Conservation (phyloP, 2,888 invertebrate genomes). For the Strigamia crassipes region DNA sequence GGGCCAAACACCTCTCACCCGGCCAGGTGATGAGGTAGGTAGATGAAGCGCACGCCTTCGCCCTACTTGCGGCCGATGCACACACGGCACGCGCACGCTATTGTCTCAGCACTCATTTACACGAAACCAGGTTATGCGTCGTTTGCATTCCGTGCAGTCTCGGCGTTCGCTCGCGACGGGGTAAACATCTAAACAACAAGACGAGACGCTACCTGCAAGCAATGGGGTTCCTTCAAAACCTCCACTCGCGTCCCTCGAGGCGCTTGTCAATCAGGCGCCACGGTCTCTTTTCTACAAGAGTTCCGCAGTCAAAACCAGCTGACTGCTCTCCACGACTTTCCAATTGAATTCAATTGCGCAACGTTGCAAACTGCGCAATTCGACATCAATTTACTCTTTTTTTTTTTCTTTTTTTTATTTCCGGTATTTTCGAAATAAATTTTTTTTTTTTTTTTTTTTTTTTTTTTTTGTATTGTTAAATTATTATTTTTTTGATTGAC, state of each 20-base stretch:
- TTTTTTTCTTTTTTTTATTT: too few species aligned
- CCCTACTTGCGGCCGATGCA: slow-evolving; percentile 30
- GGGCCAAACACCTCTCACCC: slow-evolving; percentile 40
- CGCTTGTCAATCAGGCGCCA: slow-evolving; percentile 3
- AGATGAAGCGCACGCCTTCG: slow-evolving; percentile 18
- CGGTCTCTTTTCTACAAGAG: neutral
- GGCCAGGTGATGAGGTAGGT: slow-evolving; percentile 34
- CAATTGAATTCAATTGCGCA: neutral
- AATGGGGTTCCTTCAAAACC: neutral
- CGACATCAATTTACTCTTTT: too few species aligned
- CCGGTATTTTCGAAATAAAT: too few species aligned
- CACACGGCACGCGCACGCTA: slow-evolving; percentile 25
- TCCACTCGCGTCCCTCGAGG: slow-evolving; percentile 1
- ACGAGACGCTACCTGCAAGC: slow-evolving; percentile 13
- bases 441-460: too few species aligned
- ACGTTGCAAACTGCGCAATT: too few species aligned
- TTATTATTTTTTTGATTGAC: neutral
- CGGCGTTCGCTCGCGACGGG: neutral
- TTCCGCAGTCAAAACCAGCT: slow-evolving; percentile 5
- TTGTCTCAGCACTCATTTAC: neutral
- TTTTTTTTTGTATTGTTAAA: too few species aligned
- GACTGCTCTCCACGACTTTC: neutral
- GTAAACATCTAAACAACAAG: neutral
- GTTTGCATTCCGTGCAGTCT: neutral
- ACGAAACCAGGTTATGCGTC: neutral